These are phyloP conservation scores for Sinocyclocheilus anshuiensis DNA, from an alignment of 2,113 vertebrate species.

Conservation along the genomic window DNA sequence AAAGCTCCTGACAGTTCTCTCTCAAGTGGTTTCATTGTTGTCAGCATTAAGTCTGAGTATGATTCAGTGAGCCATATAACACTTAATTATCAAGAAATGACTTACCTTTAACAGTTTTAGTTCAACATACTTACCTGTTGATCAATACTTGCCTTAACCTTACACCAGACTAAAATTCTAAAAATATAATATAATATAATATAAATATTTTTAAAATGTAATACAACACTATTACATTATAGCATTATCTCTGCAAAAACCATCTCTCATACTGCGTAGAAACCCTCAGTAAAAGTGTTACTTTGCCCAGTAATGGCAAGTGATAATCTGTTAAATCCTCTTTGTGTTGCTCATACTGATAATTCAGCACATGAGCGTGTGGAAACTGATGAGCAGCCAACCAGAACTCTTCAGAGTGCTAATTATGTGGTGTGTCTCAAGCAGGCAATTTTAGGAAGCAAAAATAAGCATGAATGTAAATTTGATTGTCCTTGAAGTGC, in stretches of 20 bases:
- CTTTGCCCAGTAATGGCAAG: constrained; percentile 34
- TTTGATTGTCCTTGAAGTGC: constrained; percentile 70
- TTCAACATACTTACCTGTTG: too few species aligned
- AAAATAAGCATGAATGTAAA: constrained; percentile 66
- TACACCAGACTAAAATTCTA: too few species aligned
- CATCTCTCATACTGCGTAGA: background rate
- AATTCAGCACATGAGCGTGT: constrained; percentile 60
- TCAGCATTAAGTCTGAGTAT: too few species aligned
- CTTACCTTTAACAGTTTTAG: too few species aligned
- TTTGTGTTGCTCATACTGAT: constrained; percentile 42
- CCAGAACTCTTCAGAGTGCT: constrained; percentile 70
- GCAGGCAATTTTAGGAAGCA: constrained; percentile 60
- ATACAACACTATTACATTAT: background rate
- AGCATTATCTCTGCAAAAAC: background rate
- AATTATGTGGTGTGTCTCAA: constrained; percentile 67
- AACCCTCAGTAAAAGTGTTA: constrained; percentile 33
- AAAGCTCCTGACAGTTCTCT: too few species aligned
- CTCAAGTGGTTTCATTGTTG: too few species aligned
- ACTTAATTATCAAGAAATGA: too few species aligned
- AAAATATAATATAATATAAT: too few species aligned
- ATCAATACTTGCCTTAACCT: too few species aligned
- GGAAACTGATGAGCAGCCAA: constrained; percentile 65
- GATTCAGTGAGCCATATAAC: too few species aligned
- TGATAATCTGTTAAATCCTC: constrained; percentile 54
- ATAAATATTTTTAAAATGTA: too few species aligned